phyloP scores from a whole-genome alignment of 2,797 vertebrate species.

The Cynopterus sphinx region DNA sequence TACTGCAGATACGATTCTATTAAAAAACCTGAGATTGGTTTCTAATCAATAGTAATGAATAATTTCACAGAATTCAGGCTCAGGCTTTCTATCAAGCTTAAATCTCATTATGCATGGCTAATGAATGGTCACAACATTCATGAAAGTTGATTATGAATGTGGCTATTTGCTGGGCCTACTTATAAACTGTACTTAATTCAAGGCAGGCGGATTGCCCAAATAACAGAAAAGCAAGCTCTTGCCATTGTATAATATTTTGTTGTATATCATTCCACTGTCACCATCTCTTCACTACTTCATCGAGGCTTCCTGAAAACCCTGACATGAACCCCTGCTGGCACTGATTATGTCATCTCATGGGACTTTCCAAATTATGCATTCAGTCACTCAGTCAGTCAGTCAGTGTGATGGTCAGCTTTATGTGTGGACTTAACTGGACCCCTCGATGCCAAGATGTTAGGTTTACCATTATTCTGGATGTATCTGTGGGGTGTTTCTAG shows the following conservation, averaged over 20 bases:
- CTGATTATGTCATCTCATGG: background rate
- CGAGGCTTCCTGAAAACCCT: background rate
- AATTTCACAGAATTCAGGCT: conserved; percentile 29
- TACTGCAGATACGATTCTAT: background rate
- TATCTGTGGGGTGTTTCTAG: background rate
- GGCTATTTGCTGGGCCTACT: background rate
- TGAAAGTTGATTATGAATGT: background rate
- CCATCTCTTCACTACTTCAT: background rate
- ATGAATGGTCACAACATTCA: background rate
- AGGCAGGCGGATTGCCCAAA: background rate
- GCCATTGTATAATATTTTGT: background rate
- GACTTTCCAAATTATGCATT: background rate
- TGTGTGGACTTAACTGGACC: background rate
- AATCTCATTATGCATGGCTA: background rate
- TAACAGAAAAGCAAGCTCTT: background rate
- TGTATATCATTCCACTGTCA: background rate
- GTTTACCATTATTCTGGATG: background rate
- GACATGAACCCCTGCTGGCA: background rate
- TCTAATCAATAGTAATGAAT: conserved; percentile 44
- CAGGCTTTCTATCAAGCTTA: background rate
- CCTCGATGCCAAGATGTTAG: background rate
- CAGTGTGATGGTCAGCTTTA: background rate
- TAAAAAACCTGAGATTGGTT: conserved; percentile 20
- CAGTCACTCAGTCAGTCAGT: background rate
- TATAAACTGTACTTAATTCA: background rate